Conservation (phyloP, 2,888 invertebrate genomes). For the Altica lythri region DNA sequence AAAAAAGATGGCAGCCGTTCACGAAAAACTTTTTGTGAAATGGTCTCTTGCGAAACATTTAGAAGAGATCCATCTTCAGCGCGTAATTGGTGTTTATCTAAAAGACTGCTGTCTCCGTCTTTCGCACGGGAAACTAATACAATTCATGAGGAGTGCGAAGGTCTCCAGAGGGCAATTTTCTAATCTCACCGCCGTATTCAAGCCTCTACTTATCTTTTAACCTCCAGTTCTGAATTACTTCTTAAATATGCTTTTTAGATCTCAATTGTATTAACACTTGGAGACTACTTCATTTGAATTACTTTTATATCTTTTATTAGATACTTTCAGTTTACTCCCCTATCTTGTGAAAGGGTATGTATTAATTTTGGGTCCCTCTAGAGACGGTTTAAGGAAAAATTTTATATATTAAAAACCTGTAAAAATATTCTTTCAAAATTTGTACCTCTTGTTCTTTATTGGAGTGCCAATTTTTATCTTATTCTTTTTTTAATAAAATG, state of each 20-base stretch:
- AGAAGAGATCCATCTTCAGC: conserved; percentile 34
- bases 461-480: no score
- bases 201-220: conserved; percentile 42
- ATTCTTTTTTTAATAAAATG: no score
- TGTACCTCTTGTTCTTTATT: no score
- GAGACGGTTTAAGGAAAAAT: neutral
- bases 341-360: neutral
- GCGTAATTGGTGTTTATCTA: conserved; percentile 46
- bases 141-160: conserved; percentile 46
- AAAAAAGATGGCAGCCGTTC: conserved; percentile 12
- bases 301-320: conserved; percentile 30
- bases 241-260: conserved; percentile 42
- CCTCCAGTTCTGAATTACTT: conserved; percentile 39
- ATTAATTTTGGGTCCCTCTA: no score
- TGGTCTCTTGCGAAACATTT: conserved; percentile 21
- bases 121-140: conserved; percentile 38
- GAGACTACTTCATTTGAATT: conserved; percentile 29
- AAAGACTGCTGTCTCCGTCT: conserved; percentile 19
- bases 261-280: conserved; percentile 35
- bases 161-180: conserved; percentile 47
- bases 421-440: no score
- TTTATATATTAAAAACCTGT: neutral
- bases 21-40: conserved; percentile 8
- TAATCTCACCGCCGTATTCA: conserved; percentile 45
- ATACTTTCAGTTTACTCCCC: conserved; percentile 9